These are phyloP conservation scores for Gnathonemus longibarbis DNA, from an alignment of 2,113 vertebrate genomes.

Conservation along the genomic window DNA sequence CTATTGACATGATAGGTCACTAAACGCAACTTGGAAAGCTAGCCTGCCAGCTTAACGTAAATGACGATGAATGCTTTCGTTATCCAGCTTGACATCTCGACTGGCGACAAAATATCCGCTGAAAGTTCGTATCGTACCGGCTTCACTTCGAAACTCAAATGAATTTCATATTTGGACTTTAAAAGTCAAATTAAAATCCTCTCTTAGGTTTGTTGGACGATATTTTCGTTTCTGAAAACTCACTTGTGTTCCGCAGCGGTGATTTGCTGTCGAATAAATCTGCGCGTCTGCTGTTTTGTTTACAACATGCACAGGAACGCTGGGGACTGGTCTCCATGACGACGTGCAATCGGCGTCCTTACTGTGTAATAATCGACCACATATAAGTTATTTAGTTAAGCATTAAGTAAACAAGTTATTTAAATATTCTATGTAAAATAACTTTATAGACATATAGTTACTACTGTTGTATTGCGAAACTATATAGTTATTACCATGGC, in stretches of 20 bases:
- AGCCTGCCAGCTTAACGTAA: not conserved
- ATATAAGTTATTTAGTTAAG: not conserved
- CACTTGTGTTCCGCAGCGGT: not conserved
- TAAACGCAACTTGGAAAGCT: not conserved
- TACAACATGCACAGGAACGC: not conserved
- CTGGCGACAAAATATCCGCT: not conserved
- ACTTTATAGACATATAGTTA: not conserved
- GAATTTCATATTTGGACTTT: not conserved
- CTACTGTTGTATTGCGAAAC: not conserved
- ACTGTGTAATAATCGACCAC: not conserved
- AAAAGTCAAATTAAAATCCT: not conserved
- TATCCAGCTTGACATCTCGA: not conserved
- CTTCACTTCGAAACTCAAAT: not conserved
- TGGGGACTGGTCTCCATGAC: constrained; percentile 11
- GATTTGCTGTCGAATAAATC: not conserved
- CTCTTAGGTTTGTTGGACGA: not conserved
- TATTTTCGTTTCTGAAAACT: not conserved
- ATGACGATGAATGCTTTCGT: not conserved
- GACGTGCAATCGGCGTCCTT: constrained; percentile 5
- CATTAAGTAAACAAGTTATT: not conserved
- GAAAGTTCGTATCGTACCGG: not conserved
- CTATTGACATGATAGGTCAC: not conserved
- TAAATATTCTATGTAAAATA: not conserved
- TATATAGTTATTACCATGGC: not conserved
- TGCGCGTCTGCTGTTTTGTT: not conserved